A percentile compares a stretch with the other conserved stretches of the same genome.
phyloP scores from a whole-genome alignment of 1,140 invertebrate species.

The Penaeus vannamei region DNA sequence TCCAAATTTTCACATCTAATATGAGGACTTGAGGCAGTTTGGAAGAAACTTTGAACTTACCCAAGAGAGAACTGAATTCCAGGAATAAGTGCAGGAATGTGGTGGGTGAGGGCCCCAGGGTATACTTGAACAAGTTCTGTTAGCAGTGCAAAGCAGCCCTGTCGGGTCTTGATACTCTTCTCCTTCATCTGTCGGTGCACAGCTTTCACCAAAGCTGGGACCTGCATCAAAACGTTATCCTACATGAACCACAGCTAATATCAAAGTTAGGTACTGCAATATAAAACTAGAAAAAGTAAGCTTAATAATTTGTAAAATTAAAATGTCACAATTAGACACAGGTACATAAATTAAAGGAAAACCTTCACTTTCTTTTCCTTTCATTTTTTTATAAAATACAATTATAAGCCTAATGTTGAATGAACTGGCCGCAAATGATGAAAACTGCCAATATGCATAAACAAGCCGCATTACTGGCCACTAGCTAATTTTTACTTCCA shows the following conservation, averaged over 20 bases:
- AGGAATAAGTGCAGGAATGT: conserved; percentile 88
- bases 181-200: conserved; percentile 93
- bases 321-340: too few relatives aligned
- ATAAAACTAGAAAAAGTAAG: too few relatives aligned
- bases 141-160: conserved; percentile 91
- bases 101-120: conserved; percentile 88
- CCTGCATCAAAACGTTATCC: conserved; percentile 71
- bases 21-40: background rate
- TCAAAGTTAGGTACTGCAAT: background rate
- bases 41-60: conserved; percentile 70
- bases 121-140: conserved; percentile 91
- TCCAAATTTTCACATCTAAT: background rate
- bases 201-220: conserved; percentile 86
- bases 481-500: too few relatives aligned
- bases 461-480: too few relatives aligned
- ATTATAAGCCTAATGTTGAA: too few relatives aligned
- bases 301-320: too few relatives aligned
- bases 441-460: too few relatives aligned
- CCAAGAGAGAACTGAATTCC: conserved; percentile 92
- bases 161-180: conserved; percentile 93
- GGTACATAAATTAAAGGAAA: too few relatives aligned
- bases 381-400: too few relatives aligned
- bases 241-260: conserved; percentile 11
- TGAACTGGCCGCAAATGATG: too few relatives aligned
- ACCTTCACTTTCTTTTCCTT: too few relatives aligned